Conservation (phyloP, 2,113 vertebrate genomes). For the Mionectes macconnelli region DNA sequence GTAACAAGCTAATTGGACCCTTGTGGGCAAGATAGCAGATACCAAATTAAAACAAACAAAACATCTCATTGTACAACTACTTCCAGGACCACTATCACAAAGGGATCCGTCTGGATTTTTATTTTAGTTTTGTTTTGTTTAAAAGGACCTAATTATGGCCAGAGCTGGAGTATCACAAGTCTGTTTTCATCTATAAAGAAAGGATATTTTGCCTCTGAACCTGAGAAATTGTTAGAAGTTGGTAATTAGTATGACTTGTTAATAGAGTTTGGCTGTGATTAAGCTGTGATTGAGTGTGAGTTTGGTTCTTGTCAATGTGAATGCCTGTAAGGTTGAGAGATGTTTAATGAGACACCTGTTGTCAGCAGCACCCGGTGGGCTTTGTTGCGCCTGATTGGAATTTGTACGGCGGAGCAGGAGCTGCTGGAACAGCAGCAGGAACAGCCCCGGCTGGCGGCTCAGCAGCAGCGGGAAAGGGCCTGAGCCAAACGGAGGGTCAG, state of each 20-base stretch:
- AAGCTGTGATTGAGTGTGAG: conserved; percentile 71
- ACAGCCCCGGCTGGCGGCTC: background rate
- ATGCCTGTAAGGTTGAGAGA: conserved; percentile 72
- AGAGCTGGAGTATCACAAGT: conserved; percentile 55
- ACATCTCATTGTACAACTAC: conserved; percentile 19
- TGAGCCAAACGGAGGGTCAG: accelerated
- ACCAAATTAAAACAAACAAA: conserved; percentile 76
- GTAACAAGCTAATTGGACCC: conserved; percentile 80
- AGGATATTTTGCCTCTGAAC: conserved; percentile 69
- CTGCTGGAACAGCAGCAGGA: background rate
- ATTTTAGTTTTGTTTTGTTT: conserved; percentile 35
- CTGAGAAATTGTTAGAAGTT: conserved; percentile 75
- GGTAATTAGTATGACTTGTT: conserved; percentile 82
- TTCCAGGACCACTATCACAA: background rate
- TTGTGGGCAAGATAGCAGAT: conserved; percentile 71
- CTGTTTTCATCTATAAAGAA: conserved; percentile 70
- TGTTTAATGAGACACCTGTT: conserved; percentile 80
- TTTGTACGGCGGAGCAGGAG: background rate
- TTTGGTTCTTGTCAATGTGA: conserved; percentile 71
- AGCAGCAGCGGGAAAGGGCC: background rate
- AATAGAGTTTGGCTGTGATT: conserved; percentile 82
- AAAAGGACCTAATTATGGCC: conserved; percentile 69
- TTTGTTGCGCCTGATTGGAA: conserved; percentile 63
- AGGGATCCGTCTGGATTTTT: conserved; percentile 13
- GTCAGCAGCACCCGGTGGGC: conserved; percentile 60